Base-by-base conservation (phyloP, 2,797 vertebrate species). In the Catamblyrhynchus diadema region DNA sequence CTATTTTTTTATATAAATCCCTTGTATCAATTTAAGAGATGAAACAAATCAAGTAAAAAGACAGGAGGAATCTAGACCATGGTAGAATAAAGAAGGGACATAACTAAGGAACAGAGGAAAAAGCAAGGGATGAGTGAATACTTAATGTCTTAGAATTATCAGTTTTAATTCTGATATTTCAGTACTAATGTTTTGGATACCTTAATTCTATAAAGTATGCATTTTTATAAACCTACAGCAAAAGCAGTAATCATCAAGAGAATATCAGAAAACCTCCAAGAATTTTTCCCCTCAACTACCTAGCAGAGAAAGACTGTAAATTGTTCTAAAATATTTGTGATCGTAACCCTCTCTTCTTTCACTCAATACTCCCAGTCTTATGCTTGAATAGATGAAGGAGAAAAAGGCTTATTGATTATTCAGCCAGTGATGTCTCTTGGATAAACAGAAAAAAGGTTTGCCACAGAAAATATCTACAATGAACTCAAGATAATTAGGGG, bases 341-440 rank as follows among this genome's bases (percentile, higher is more conserved):
- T 79, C 53, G 88, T 74, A 54, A 80, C 33, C 73, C 32, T 32
- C 42, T 86, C 69, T 92, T 95, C 82, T 93, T 94, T 88, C 61
- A 94, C 78, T 96, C 90, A 94, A 62, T 96, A 96, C 93, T 95
- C 86, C 88, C 91, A 95, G 88, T 81, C 72, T 94, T 71, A 86
- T 89, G 62, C 90, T 93, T 93, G 83, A 96, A 93, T 80, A 97
- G 90, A 94, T 94, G 91, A 97, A 91, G 90, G 62, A 86, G 83
- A 66, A 87, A 95, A 93, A 84, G 62, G 66, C 74, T 84, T 95
- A 95, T 93, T 97, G 95, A 96, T 97, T 93, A 95, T 94, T 96
- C 93, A 93, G 89, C 33, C 91, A 91, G 81, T 89, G 83, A 88
- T 95, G 93, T 92, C 86, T 93, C 88, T 86, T 69, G 90, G 82